Conservation (phyloP, 2,113 vertebrate species). For the Martes martes region DNA sequence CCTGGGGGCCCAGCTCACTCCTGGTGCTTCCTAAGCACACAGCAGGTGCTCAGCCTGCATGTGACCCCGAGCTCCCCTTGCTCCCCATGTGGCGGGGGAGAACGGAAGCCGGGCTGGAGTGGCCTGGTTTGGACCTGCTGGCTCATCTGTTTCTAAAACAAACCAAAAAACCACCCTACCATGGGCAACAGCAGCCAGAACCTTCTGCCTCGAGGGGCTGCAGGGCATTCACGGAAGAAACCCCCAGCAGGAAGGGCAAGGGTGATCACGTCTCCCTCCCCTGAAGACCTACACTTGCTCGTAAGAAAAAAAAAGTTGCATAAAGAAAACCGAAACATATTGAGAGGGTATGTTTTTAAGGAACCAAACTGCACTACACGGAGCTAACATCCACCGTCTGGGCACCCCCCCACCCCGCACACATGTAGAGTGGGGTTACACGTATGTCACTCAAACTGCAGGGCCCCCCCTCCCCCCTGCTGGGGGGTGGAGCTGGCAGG, state of each 20-base stretch:
- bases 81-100: too few relatives aligned
- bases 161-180: neutral
- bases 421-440: neutral
- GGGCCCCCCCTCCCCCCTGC: neutral
- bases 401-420: neutral
- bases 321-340: neutral
- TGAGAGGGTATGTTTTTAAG: neutral
- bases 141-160: neutral
- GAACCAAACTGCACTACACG: too few relatives aligned
- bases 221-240: neutral
- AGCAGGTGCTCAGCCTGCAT: neutral
- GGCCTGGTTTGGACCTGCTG: neutral
- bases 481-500: neutral
- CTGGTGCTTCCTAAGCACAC: neutral
- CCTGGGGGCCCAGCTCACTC: neutral
- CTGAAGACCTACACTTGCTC: neutral
- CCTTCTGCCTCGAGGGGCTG: rapidly evolving
- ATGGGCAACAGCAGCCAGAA: too few relatives aligned
- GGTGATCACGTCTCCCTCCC: neutral
- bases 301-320: neutral
- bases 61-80: neutral
- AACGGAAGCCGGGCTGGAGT: neutral
- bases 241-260: neutral
- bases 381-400: neutral
- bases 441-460: neutral